These are phyloP conservation scores for Drosophila yooni DNA, from an alignment of 2,888 invertebrate species.

Conservation along the genomic window DNA sequence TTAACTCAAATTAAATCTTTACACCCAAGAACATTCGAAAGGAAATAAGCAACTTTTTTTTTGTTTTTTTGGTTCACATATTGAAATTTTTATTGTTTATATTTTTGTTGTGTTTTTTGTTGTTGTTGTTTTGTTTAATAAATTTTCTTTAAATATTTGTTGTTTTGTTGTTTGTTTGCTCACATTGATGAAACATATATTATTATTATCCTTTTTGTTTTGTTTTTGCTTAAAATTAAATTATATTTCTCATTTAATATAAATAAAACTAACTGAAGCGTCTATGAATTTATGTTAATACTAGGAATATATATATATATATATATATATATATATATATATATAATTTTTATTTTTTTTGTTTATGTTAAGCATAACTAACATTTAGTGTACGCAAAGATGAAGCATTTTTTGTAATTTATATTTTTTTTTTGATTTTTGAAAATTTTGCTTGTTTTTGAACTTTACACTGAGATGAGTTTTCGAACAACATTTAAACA, in stretches of 20 bases:
- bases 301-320: constrained; percentile 63
- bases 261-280: constrained; percentile 80
- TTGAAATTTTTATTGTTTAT: constrained; percentile 65
- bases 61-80: constrained; percentile 64
- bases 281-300: constrained; percentile 78
- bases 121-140: constrained; percentile 51
- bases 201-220: constrained; percentile 23
- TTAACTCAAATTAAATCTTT: not conserved
- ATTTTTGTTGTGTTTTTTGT: constrained; percentile 23
- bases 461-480: constrained; percentile 82
- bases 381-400: constrained; percentile 56
- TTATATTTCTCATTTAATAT: constrained; percentile 49
- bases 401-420: constrained; percentile 49
- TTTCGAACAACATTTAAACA: constrained; percentile 75
- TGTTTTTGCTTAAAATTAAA: constrained; percentile 41
- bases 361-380: constrained; percentile 58
- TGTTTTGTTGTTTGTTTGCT: constrained; percentile 43
- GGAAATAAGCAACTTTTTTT: not conserved
- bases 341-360: not conserved
- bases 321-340: constrained; percentile 28
- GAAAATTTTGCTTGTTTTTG: constrained; percentile 54
- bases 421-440: constrained; percentile 31
- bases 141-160: constrained; percentile 52
- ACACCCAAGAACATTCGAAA: not conserved
- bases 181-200: constrained; percentile 65